Conservation (phyloP, 2,113 vertebrate species). For the Sorex fumeus region DNA sequence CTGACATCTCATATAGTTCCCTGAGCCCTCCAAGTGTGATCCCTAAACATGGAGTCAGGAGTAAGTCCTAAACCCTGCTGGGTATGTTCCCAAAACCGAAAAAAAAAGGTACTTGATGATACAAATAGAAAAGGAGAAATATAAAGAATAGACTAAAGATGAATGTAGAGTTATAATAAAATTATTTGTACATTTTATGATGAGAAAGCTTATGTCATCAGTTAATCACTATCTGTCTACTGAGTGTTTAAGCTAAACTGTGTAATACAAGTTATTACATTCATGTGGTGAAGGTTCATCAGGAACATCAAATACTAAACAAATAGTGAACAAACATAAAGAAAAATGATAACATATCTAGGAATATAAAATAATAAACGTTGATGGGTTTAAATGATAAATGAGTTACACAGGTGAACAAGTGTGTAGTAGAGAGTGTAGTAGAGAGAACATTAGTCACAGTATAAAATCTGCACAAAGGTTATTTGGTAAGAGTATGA, state of each 20-base stretch:
- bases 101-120: no score
- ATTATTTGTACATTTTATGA: constrained; percentile 15
- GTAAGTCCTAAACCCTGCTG: no score
- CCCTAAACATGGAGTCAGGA: no score
- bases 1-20: no score
- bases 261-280: neutral
- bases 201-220: neutral
- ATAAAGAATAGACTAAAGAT: neutral
- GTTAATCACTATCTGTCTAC: neutral
- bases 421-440: neutral
- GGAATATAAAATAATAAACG: neutral
- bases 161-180: neutral
- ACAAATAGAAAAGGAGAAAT: neutral
- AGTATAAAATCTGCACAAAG: neutral
- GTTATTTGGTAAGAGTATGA: neutral
- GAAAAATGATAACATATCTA: neutral
- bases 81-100: no score
- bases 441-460: neutral
- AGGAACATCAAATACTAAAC: neutral
- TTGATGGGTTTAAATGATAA: neutral
- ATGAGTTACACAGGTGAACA: neutral
- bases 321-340: constrained; percentile 25
- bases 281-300: neutral
- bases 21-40: no score
- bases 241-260: neutral